Evolutionary conservation across 2,888 invertebrate species (phyloP), one percentile per base, ranked within the genome.

Genomic region (Syritta pipiens): DNA sequence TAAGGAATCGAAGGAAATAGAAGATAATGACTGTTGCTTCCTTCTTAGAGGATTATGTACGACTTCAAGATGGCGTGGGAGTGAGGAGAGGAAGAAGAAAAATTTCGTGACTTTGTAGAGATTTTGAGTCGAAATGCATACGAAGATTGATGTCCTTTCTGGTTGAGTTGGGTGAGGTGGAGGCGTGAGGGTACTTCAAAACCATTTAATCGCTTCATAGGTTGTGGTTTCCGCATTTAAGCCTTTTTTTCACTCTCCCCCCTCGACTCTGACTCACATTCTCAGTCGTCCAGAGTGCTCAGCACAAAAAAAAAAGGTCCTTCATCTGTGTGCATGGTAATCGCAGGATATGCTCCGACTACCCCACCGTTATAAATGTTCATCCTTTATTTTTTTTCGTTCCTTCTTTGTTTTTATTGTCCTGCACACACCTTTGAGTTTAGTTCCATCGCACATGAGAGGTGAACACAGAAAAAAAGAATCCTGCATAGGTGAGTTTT

Each of bases 11-110:
- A 55, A 77, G n/a, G 60, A 48, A 55, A 48, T 10, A 10, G 32
- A 40, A 65, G 77, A 67, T 72, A 67, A 72, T 77, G 72, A 72
- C 48, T 63, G 63, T 59, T 65, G 53, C 59, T 62, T 46, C 22
- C 12, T 67, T 57, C 28, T 22, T 24, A 6, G 20, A 3, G 24
- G 14, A 6, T 53, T 35, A n/a, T n/a, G n/a, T n/a, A n/a, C n/a
- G n/a, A n/a, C n/a, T n/a, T n/a, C n/a, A n/a, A n/a, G n/a, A n/a
- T n/a, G n/a, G n/a, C n/a, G n/a, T n/a, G n/a, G n/a, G n/a, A n/a
- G n/a, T n/a, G n/a, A n/a, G n/a, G n/a, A n/a, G n/a, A n/a, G n/a
- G n/a, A n/a, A n/a, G n/a, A n/a, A n/a, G n/a, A n/a, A n/a, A n/a
- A n/a, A n/a, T n/a, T n/a, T n/a, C n/a, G n/a, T n/a, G n/a, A n/a